Conservation (phyloP, 2,888 invertebrate species). For the Zaprionus bogoriensis region DNA sequence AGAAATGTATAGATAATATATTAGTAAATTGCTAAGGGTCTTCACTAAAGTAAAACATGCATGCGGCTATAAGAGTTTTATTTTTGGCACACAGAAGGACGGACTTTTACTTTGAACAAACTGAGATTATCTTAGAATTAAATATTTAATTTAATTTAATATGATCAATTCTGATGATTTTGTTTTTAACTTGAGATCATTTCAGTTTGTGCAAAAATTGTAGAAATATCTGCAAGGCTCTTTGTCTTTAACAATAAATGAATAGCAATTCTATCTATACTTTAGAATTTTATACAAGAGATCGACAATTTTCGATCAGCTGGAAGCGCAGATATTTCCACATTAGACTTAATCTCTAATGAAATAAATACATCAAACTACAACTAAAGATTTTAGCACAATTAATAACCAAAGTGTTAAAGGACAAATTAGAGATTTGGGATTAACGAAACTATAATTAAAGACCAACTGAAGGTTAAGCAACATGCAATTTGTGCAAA, state of each 20-base stretch:
- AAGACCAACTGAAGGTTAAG: slow-evolving; percentile 50
- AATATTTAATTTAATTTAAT: slow-evolving; percentile 9
- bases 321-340: slow-evolving; percentile 54
- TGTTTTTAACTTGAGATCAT: background rate
- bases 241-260: background rate
- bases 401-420: slow-evolving; percentile 68
- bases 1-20: slow-evolving; percentile 47
- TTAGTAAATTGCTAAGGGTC: slow-evolving; percentile 50
- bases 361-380: slow-evolving; percentile 64
- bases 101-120: slow-evolving; percentile 53
- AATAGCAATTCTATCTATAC: too few relatives aligned
- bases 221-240: slow-evolving; percentile 36
- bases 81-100: slow-evolving; percentile 63
- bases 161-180: background rate
- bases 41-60: slow-evolving; percentile 28
- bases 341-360: slow-evolving; percentile 50
- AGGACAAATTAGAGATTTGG: slow-evolving; percentile 73
- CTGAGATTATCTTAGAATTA: slow-evolving; percentile 53
- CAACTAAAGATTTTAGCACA: slow-evolving; percentile 71
- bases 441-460: slow-evolving; percentile 57
- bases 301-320: background rate
- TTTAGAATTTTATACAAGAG: too few relatives aligned
- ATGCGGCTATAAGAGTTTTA: slow-evolving; percentile 66
- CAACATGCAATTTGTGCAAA: slow-evolving; percentile 73
- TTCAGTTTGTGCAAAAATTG: slow-evolving; percentile 12